Evolutionary conservation across 2,888 invertebrate genomes (phyloP), one percentile per base, ranked within the genome.

Genomic region (Hedya salicella): DNA sequence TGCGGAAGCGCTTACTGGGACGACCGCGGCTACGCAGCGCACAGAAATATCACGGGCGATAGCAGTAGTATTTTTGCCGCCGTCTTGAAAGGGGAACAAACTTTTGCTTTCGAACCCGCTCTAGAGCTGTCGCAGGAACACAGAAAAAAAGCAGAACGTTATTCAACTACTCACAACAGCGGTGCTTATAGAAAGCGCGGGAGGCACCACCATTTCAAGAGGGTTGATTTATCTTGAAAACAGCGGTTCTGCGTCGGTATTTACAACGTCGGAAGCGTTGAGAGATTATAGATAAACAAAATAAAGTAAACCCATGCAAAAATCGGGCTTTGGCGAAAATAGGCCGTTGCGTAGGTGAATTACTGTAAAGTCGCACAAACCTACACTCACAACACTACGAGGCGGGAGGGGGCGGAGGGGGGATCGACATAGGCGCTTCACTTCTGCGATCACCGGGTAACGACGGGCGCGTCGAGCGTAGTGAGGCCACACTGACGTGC

Each of bases 21-120:
- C 63, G 69, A 68, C 72, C 75, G 78, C 73, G 76, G 80, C 88
- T 92, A 95, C 88, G 95, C 95, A 88, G 95, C 95, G 93, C 94
- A 95, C 91, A 95, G 94, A 94, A 95, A 95, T 93, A 95, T 95
- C 94, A 95, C 95, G 89, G 95, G 95, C 93, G 95, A 94, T 93
- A 95, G 93, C 91, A 95, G 94, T 89, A 95, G 93, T 91, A 95
- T 93, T 94, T 95, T 95, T 93, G 95, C 94, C 89, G 95, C 95
- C 93, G 94, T 95, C 95, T 95, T 95, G 94, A 95, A 95, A 93
- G 95, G 94, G 91, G 94, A 94, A 93, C 94, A 94, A 88, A 92
- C 93, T 94, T 94, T 94, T 90, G 93, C 93, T 93, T 94, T 94
- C 93, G 91, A 86, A 85, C 92, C 89, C 87, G 91, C 86, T 87